Evolutionary conservation across 2,113 vertebrate species (phyloP).

Genomic region (Triplophysa siluroides): DNA sequence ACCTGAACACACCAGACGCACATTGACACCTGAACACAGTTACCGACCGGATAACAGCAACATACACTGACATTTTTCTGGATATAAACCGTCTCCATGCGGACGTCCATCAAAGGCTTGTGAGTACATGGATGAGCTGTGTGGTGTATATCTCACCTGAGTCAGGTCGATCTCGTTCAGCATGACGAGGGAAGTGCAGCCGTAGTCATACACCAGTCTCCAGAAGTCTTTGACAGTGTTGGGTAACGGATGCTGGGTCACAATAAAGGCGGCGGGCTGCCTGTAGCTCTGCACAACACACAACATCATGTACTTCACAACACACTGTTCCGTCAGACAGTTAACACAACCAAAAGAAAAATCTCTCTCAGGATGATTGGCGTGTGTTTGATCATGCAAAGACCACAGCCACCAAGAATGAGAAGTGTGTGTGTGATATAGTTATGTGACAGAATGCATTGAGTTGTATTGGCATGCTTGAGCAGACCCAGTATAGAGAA

Average conservation of each 20-base stretch:
- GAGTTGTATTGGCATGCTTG: slow-evolving; percentile 42
- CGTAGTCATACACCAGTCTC: slow-evolving; percentile 98
- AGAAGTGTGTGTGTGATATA: background rate
- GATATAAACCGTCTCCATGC: no score
- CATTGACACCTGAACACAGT: no score
- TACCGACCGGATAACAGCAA: no score
- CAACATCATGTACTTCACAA: slow-evolving; percentile 11
- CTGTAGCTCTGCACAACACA: slow-evolving; percentile 86
- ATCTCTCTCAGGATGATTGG: background rate
- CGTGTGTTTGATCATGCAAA: slow-evolving; percentile 13
- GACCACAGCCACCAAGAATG: background rate
- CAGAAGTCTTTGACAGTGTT: slow-evolving; percentile 99
- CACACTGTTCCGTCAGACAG: background rate
- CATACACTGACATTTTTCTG: no score
- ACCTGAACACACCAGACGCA: no score
- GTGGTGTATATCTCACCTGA: slow-evolving; percentile 76
- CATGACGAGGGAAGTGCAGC: slow-evolving; percentile 97
- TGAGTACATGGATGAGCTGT: no score
- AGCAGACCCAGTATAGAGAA: slow-evolving; percentile 28
- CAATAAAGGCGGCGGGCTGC: slow-evolving; percentile 96
- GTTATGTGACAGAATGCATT: slow-evolving; percentile 11
- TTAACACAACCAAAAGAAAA: slow-evolving; percentile 1
- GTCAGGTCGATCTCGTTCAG: slow-evolving; percentile 95
- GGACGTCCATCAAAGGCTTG: no score
- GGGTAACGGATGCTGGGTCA: slow-evolving; percentile 96